phyloP scores from a whole-genome alignment of 2,888 invertebrate genomes.

The Nomada ruficornis region DNA sequence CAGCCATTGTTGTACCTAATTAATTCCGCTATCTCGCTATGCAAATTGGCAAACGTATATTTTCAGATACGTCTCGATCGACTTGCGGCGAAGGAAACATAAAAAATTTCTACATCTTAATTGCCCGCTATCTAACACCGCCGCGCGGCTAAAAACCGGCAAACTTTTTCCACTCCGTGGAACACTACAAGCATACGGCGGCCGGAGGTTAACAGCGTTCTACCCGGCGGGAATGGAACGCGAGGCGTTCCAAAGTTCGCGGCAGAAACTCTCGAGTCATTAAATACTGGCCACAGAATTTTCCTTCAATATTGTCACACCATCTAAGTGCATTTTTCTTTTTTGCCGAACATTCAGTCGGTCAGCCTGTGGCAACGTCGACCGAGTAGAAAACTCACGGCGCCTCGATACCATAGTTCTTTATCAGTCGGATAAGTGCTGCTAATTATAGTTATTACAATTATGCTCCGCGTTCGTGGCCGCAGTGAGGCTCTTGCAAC shows the following conservation, averaged over 20 bases:
- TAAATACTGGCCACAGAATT: neutral
- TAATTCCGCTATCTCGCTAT: neutral
- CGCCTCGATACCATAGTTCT: conserved; percentile 39
- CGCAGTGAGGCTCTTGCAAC: conserved; percentile 52
- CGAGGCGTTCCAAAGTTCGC: conserved; percentile 12
- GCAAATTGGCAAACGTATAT: too few species aligned
- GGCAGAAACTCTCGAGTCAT: neutral
- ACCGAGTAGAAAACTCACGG: neutral
- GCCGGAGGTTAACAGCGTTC: conserved; percentile 5
- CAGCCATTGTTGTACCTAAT: neutral
- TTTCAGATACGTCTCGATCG: neutral
- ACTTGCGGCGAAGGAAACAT: too few species aligned
- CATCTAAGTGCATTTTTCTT: neutral
- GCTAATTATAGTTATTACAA: conserved; percentile 68
- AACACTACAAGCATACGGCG: neutral
- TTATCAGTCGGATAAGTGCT: conserved; percentile 60
- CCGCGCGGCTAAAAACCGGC: neutral
- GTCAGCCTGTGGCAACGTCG: conserved; percentile 9
- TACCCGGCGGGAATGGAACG: conserved; percentile 3
- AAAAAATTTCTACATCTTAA: neutral
- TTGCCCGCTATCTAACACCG: too few species aligned
- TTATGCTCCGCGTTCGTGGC: conserved; percentile 59
- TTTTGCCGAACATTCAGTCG: conserved; percentile 1
- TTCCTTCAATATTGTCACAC: neutral
- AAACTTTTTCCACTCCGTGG: conserved; percentile 2